phyloP scores from a whole-genome alignment of 2,797 vertebrate species.

The Sitta carolinensis region DNA sequence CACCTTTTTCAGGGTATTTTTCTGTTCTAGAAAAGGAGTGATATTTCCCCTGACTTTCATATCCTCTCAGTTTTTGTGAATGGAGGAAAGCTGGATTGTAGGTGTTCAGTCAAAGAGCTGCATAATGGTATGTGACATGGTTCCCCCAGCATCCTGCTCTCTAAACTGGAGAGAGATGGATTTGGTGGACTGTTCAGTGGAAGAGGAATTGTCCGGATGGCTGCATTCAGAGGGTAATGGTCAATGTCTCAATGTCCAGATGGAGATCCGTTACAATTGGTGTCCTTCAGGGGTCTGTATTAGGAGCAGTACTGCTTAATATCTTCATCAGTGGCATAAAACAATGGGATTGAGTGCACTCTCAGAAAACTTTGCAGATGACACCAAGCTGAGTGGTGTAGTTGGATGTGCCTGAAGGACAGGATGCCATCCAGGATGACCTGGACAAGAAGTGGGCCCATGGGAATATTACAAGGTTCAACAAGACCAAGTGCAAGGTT shows the following conservation, averaged over 20 bases:
- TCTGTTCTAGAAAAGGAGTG: neutral
- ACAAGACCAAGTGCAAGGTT: neutral
- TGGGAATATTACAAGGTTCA: neutral
- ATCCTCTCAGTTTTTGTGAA: neutral
- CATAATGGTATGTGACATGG: accelerated
- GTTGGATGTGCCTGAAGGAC: accelerated
- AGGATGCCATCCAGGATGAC: neutral
- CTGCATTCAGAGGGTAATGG: neutral
- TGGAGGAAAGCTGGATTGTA: neutral
- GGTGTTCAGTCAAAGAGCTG: neutral
- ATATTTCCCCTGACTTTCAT: neutral
- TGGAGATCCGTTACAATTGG: neutral
- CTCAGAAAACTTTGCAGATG: neutral
- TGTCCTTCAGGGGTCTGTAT: neutral
- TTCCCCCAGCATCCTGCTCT: neutral
- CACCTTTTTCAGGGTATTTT: neutral
- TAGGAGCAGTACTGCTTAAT: neutral
- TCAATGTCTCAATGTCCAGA: neutral
- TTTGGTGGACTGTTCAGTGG: neutral
- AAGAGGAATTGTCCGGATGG: neutral
- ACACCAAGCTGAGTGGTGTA: neutral
- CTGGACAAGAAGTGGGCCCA: neutral
- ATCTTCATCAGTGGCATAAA: neutral
- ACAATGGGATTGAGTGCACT: neutral
- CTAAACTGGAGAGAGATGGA: neutral